Evolutionary conservation across 2,113 vertebrate species (phyloP).

Genomic region (Columbina picui): DNA sequence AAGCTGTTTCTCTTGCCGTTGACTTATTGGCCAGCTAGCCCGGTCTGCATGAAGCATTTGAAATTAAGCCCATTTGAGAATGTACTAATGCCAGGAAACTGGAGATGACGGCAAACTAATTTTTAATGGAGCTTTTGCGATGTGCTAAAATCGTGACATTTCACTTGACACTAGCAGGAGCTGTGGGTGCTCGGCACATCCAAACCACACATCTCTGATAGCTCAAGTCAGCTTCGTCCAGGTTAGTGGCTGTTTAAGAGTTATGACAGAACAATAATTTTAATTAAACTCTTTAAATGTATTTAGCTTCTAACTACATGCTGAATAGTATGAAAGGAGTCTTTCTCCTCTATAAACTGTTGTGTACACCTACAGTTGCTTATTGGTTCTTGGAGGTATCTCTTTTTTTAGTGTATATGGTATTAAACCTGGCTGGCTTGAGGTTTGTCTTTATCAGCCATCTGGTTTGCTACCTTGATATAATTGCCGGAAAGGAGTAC

Average conservation of each 20-base stretch:
- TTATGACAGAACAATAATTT: background rate
- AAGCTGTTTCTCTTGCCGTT: background rate
- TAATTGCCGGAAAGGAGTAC: background rate
- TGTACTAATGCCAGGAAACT: background rate
- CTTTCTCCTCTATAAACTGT: background rate
- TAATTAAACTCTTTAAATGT: background rate
- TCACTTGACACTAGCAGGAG: background rate
- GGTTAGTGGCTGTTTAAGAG: background rate
- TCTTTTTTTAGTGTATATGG: background rate
- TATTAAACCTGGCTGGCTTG: background rate
- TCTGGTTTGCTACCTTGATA: background rate
- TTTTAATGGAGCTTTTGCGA: background rate
- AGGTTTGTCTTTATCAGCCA: background rate
- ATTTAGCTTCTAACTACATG: background rate
- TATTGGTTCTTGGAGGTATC: background rate
- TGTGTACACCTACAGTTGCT: accelerated
- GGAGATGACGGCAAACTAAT: background rate
- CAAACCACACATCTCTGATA: background rate
- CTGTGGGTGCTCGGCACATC: background rate
- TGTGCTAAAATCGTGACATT: background rate
- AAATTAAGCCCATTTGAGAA: background rate
- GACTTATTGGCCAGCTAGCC: background rate
- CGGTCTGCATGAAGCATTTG: background rate
- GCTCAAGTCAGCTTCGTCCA: background rate
- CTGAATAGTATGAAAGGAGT: background rate